These are phyloP conservation scores for Chrysochloris asiatica DNA, from an alignment of 2,113 vertebrate genomes.

Conservation along the genomic window DNA sequence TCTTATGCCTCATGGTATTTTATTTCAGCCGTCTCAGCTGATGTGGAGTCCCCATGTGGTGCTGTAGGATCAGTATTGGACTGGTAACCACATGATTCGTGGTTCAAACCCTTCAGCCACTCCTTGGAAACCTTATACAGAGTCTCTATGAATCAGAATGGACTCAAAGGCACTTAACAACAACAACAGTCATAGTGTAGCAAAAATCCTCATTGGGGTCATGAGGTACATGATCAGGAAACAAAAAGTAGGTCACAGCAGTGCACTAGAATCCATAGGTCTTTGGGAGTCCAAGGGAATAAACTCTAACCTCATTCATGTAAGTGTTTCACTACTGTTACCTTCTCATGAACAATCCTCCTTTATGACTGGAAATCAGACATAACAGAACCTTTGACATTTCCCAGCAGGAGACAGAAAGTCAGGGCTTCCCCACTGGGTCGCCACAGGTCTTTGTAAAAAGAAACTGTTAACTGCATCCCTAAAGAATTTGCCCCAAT, in stretches of 20 bases:
- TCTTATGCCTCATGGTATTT: not conserved
- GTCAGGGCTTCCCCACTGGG: not conserved
- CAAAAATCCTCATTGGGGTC: not conserved
- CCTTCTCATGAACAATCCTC: not conserved
- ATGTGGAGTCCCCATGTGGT: no score
- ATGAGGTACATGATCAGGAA: rapidly evolving
- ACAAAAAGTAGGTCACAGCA: not conserved
- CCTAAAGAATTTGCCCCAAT: conserved; percentile 69
- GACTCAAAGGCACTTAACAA: no score
- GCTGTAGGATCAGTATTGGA: no score
- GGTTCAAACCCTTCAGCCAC: no score
- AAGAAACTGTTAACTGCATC: conserved; percentile 51
- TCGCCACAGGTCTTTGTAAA: conserved; percentile 40
- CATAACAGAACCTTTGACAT: not conserved
- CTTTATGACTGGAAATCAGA: not conserved
- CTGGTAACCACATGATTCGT: no score
- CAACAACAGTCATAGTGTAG: not conserved
- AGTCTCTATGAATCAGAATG: no score
- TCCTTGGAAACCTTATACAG: no score
- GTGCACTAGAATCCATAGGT: not conserved
- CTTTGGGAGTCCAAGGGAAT: not conserved
- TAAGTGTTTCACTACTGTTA: not conserved
- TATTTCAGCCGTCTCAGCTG: not conserved
- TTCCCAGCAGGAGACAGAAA: conserved; percentile 46
- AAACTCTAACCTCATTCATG: not conserved